These are phyloP conservation scores for Eulemur macaco DNA, from an alignment of 2,113 vertebrate species.

Conservation along the genomic window DNA sequence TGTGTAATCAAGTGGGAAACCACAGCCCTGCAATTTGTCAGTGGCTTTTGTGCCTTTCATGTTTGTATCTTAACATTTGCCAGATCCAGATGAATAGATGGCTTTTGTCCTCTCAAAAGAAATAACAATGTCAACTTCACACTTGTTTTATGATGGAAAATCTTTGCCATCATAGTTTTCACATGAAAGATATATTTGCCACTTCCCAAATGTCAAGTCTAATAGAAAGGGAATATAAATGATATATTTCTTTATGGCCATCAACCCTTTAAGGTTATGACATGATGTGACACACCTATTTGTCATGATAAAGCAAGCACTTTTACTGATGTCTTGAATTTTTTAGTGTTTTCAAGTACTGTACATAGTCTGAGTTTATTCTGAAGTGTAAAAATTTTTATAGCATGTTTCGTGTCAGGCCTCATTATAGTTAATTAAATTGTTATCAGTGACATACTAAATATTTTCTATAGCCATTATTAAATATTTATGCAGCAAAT, in stretches of 20 bases:
- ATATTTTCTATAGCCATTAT: not conserved
- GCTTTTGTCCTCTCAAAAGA: not conserved
- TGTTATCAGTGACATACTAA: not conserved
- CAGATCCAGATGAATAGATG: not conserved
- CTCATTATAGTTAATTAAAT: not conserved
- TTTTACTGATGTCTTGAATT: conserved; percentile 38
- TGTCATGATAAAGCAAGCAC: conserved; percentile 66
- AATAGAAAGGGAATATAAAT: conserved; percentile 57
- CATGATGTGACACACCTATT: conserved; percentile 63
- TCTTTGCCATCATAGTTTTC: conserved; percentile 65
- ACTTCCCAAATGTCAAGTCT: conserved; percentile 64
- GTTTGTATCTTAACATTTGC: not conserved
- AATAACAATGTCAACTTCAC: conserved; percentile 62
- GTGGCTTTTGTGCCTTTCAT: not conserved
- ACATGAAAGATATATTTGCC: conserved; percentile 53
- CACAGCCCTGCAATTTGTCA: not conserved
- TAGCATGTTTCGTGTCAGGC: not conserved
- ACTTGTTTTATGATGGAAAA: conserved; percentile 71
- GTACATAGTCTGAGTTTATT: not conserved
- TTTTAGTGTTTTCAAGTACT: not conserved
- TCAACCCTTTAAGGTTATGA: conserved; percentile 58
- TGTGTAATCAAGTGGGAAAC: not conserved
- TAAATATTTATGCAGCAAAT: not conserved
- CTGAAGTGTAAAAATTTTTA: not conserved
- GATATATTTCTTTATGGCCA: conserved; percentile 53